These are phyloP conservation scores for Acleris sparsana DNA, from an alignment of 2,888 invertebrate genomes.

Conservation along the genomic window DNA sequence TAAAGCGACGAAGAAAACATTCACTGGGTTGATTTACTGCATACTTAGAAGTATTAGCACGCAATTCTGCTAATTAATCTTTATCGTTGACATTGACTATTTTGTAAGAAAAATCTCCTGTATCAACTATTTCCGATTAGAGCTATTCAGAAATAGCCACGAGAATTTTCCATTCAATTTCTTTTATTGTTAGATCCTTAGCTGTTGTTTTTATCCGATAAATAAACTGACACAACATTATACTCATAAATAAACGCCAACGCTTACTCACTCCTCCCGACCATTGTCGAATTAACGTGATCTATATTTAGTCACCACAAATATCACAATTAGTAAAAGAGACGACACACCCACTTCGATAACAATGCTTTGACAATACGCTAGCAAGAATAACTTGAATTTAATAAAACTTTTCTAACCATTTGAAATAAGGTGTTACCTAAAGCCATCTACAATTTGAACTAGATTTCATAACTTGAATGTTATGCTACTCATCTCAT, in stretches of 20 bases:
- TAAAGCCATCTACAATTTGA: no score
- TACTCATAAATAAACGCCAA: constrained; percentile 25
- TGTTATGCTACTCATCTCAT: no score
- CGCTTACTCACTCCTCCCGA: constrained; percentile 51
- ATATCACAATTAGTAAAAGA: constrained; percentile 20
- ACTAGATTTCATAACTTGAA: no score
- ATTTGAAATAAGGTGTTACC: background rate
- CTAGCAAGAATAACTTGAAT: constrained; percentile 2
- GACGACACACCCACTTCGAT: constrained; percentile 1
- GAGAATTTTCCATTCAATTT: no score
- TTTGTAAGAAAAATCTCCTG: no score
- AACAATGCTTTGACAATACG: constrained; percentile 1
- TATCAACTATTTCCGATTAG: no score
- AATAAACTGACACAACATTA: background rate
- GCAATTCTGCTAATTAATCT: no score
- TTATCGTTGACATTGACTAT: no score
- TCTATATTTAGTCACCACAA: constrained; percentile 37
- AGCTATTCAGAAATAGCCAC: no score
- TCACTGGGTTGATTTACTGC: background rate
- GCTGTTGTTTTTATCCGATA: background rate
- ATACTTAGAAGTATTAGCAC: no score
- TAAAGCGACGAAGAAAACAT: constrained; percentile 6
- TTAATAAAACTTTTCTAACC: no score
- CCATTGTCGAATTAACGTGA: constrained; percentile 42
- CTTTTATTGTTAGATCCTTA: no score